Evolutionary conservation across 92 coral and sea anemone genomes (phyloP).

Genomic region (Plumapathes pennacea): DNA sequence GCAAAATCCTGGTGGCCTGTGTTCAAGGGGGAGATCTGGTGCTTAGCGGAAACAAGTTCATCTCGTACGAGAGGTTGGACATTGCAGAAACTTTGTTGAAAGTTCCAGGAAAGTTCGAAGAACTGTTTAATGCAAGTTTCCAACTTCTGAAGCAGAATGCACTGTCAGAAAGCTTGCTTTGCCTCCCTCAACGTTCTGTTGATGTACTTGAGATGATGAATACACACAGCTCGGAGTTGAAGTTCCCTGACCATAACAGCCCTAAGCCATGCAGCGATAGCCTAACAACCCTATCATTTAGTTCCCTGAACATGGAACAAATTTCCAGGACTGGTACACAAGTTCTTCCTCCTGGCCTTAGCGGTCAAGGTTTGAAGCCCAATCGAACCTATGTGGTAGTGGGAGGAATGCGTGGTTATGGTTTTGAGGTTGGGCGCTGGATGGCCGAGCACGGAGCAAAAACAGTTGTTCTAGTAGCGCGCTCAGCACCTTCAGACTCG

Average conservation of each 20-base stretch:
- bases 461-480: constrained; percentile 55
- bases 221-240: neutral
- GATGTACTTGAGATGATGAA: neutral
- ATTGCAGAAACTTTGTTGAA: constrained; percentile 6
- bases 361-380: constrained; percentile 44
- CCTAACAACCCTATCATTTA: neutral
- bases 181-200: neutral
- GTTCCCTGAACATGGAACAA: neutral
- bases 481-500: constrained; percentile 60
- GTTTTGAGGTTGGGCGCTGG: constrained; percentile 82
- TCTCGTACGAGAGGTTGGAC: constrained; percentile 9
- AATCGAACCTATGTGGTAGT: constrained; percentile 68
- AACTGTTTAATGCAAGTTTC: constrained; percentile 17
- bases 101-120: constrained; percentile 10
- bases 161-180: constrained; percentile 13
- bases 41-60: constrained; percentile 3
- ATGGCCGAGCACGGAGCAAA: constrained; percentile 71
- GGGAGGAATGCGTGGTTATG: constrained; percentile 76
- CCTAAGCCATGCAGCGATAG: too few relatives aligned
- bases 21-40: constrained; percentile 10
- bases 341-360: constrained; percentile 43
- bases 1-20: constrained; percentile 12
- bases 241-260: too few relatives aligned
- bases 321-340: neutral
- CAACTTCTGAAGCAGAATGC: constrained; percentile 13